Evolutionary conservation across 2,888 invertebrate species (phyloP), one percentile per base, ranked within the genome.

Genomic region (Julus scanicus): DNA sequence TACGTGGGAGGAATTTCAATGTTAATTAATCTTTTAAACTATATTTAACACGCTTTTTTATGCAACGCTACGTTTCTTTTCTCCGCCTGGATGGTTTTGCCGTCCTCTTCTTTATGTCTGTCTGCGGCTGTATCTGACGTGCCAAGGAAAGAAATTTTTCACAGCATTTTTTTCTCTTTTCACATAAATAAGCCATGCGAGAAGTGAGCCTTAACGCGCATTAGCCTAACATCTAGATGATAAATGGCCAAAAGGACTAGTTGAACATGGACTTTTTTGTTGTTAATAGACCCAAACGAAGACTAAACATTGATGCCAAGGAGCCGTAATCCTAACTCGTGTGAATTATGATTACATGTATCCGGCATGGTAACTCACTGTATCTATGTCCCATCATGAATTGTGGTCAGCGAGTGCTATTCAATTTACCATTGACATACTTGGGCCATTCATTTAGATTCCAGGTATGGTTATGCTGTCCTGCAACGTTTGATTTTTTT

Each of bases 1-100:
- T 37, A 80, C 80, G 80, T 80, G 80, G 80, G 80, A 80, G 80
- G 80, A 80, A 80, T 80, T 80, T 80, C 80, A 37, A 80, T 80
- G 80, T 29, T 80, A 80, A 80, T 80, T 80, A 80, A 80, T 80
- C 80, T 80, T 80, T 80, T 80, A 80, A 37, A 80, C 80, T 80
- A 80, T 80, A 80, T 80, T 80, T 80, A 80, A 80, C 80, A 80
- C 37, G 80, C 80, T 80, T 80, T 71, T 80, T 80, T 37, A 71
- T 71, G 29, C 71, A 71, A 20, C 29, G 71, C 63, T 20, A 63
- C 20, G 63, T 71, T 29, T 6, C 29, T 29, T 29, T 29, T 49
- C 29, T 37, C 29, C 80, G 80, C 80, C 37, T 29, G 37, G 29
- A 80, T 37, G 80, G 37, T 80, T 80, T 80, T 29, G 80, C 80